phyloP scores from a whole-genome alignment of 2,797 vertebrate genomes.

The Eupleurogrammus muticus region DNA sequence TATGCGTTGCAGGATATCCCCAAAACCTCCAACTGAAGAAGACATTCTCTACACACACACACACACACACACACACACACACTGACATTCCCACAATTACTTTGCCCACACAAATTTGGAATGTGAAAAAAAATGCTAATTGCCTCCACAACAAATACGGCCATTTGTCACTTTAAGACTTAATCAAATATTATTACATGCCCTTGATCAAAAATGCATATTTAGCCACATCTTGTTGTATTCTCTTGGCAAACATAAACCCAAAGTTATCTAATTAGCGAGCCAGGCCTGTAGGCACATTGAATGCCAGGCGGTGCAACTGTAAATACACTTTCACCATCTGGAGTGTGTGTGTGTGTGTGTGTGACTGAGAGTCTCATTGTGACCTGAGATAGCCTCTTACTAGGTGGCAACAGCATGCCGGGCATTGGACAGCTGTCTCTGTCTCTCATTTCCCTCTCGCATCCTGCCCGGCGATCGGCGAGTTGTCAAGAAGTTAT shows the following conservation, averaged over 20 bases:
- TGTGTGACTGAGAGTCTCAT: conserved; percentile 7
- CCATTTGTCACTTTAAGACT: conserved; percentile 32
- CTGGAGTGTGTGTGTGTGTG: conserved; percentile 29
- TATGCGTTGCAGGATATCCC: conserved; percentile 4
- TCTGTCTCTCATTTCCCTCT: conserved; percentile 35
- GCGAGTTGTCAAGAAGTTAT: conserved; percentile 16
- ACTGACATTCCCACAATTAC: neutral
- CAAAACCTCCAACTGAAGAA: neutral
- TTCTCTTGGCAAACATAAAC: conserved; percentile 33
- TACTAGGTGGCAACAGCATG: conserved; percentile 43
- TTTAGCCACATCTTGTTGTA: conserved; percentile 19
- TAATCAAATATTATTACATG: conserved; percentile 26
- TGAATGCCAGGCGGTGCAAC: conserved; percentile 23
- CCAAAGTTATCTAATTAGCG: conserved; percentile 40
- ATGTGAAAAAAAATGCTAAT: conserved; percentile 48
- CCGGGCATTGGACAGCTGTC: conserved; percentile 50
- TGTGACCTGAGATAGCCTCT: conserved; percentile 50
- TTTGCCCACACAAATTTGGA: conserved; percentile 3
- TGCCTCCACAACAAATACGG: conserved; percentile 23
- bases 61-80: neutral
- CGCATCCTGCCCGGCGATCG: conserved; percentile 4
- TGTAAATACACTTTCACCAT: conserved; percentile 57
- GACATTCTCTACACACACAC: conserved; percentile 4
- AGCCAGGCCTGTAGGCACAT: conserved; percentile 1
- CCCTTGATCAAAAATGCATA: conserved; percentile 34